phyloP scores from a whole-genome alignment of 1,140 invertebrate species.

The Goniozus legneri region DNA sequence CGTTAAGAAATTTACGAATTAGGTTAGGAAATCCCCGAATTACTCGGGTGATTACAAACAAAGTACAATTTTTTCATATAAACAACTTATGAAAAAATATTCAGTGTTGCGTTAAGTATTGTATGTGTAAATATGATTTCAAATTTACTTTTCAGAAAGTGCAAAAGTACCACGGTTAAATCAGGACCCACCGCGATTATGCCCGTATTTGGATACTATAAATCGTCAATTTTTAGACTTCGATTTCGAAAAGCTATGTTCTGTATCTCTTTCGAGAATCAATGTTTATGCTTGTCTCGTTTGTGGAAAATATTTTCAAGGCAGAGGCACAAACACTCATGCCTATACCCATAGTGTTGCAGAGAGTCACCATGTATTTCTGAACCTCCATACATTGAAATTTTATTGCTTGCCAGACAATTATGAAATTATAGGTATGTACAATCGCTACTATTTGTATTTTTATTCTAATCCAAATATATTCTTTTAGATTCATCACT shows the following conservation, averaged over 20 bases:
- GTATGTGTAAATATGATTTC: no score
- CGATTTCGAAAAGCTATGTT: constrained; percentile 99
- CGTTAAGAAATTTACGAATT: no score
- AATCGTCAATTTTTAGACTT: constrained; percentile 97
- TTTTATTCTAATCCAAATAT: constrained; percentile 7
- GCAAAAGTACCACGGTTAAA: constrained; percentile 14
- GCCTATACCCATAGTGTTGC: constrained; percentile 98
- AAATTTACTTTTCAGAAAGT: no score
- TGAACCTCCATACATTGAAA: constrained; percentile 95
- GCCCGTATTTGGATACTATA: constrained; percentile 96
- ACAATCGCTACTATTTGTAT: constrained; percentile 7
- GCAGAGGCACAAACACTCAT: constrained; percentile 95
- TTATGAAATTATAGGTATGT: constrained; percentile 94
- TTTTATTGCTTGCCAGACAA: constrained; percentile 99
- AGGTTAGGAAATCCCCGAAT: no score
- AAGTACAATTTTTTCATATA: no score
- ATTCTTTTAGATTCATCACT: constrained; percentile 83
- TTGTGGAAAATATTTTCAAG: constrained; percentile 99
- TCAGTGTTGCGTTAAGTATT: no score
- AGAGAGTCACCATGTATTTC: constrained; percentile 95
- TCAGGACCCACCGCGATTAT: constrained; percentile 53
- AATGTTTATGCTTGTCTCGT: constrained; percentile 99
- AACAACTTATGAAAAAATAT: no score
- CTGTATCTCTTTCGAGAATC: constrained; percentile 94
- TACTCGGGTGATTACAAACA: no score